A percentile compares a stretch with the other conserved stretches of the same genome.
These are phyloP conservation scores for Lemur catta DNA, from an alignment of 2,797 vertebrate species.

Conservation along the genomic window DNA sequence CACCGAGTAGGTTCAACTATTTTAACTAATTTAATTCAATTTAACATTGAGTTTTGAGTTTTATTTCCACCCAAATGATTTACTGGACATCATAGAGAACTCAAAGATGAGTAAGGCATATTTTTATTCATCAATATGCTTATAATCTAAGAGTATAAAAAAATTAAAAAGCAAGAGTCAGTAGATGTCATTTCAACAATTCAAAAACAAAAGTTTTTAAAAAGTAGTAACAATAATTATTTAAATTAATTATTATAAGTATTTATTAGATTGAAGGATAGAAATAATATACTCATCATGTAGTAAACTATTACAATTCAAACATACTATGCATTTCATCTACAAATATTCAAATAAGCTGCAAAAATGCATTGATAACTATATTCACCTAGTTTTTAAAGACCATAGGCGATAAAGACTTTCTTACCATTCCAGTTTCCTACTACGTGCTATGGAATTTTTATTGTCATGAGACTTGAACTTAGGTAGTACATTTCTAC, in stretches of 20 bases:
- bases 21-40: background rate
- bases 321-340: background rate
- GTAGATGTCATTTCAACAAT: background rate
- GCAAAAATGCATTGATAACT: background rate
- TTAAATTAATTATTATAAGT: background rate
- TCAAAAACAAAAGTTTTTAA: background rate
- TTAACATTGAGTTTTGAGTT: background rate
- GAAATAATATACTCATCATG: background rate
- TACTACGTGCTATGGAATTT: background rate
- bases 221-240: background rate
- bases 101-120: background rate
- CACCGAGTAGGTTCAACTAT: background rate
- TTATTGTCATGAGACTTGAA: background rate
- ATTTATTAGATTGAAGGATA: background rate
- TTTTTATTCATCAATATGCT: background rate
- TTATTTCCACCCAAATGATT: background rate
- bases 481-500: background rate
- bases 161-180: background rate
- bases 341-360: background rate
- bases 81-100: background rate
- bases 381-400: background rate
- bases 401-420: background rate
- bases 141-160: background rate
- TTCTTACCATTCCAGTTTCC: background rate
- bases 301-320: background rate